Evolutionary conservation across 2,888 invertebrate species (phyloP), one percentile per base, ranked within the genome.

Genomic region (Oxyteleia sp.): DNA sequence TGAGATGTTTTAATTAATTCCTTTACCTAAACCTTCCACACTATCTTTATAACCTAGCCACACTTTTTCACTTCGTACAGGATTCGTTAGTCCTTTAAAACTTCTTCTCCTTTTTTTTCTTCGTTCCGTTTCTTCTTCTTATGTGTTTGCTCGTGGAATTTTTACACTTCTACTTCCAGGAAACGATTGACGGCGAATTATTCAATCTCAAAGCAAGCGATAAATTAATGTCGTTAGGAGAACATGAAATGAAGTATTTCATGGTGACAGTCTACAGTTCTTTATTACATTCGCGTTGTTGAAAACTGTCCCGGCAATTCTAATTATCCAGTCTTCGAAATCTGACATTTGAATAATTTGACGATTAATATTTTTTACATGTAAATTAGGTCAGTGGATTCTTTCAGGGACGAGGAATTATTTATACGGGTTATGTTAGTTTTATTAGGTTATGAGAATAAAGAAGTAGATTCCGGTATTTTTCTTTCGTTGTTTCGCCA

Each of bases 141-240:
- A 45, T 72, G 45, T 43, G 64, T 72, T 80, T 72, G 43, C 74
- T 26, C 55, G 68, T 63, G 78, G 82, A 72, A 78, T 78, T 83
- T 83, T 83, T 83, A 79, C 78, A 83, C 72, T 78, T 79, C 74
- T 68, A 59, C 63, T 83, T 84, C 83, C 83, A 69, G 72, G 79
- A 84, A 84, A 71, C 78, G 71, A 69, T 74, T 68, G 74, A 74
- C 74, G 78, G 74, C 57, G 66, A 75, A 75, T 84, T 71, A 71
- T 84, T 84, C 72, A 84, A 84, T 76, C 79, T 80, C 64, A 74
- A 71, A 76, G 68, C 69, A 55, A 66, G 75, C 83, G 74, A 84
- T 84, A 75, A 84, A 79, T 84, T 84, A 84, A 84, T 84, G 83
- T 79, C 74, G 68, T 81, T 81, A 74, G 81, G 69, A 69, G 75